Evolutionary conservation across 2,888 invertebrate genomes (phyloP).

Genomic region (Hypselothyrea guttata): DNA sequence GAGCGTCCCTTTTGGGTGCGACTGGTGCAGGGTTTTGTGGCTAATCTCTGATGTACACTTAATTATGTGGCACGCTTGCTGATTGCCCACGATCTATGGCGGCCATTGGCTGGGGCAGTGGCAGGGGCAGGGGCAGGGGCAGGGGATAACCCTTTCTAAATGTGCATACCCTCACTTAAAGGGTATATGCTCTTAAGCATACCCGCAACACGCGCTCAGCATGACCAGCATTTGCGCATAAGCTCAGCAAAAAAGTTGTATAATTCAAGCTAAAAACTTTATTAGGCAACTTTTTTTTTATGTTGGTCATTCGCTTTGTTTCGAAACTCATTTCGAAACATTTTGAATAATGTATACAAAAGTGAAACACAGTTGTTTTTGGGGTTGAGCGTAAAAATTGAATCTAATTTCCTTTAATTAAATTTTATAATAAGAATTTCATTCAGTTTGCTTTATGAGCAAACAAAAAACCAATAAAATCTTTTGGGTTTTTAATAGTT

Average conservation of each 20-base stretch:
- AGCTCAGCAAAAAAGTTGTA: too few species aligned
- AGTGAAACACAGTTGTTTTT: too few species aligned
- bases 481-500: too few species aligned
- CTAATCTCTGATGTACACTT: constrained; percentile 74
- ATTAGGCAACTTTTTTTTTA: neutral
- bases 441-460: neutral
- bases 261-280: too few species aligned
- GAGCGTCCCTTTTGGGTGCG: constrained; percentile 18
- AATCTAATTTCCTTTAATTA: neutral
- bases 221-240: too few species aligned
- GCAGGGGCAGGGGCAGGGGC: too few species aligned
- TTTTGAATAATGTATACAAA: neutral
- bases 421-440: neutral
- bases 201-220: too few species aligned
- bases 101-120: constrained; percentile 23
- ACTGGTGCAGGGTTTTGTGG: constrained; percentile 46
- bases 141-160: too few species aligned
- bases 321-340: neutral
- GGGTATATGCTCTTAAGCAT: too few species aligned
- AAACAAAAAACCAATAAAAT: too few species aligned
- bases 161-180: too few species aligned
- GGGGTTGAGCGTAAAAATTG: neutral
- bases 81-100: constrained; percentile 50
- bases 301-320: too few species aligned
- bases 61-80: constrained; percentile 68